phyloP scores from a whole-genome alignment of 2,113 vertebrate species.

The Pelodiscus sinensis region DNA sequence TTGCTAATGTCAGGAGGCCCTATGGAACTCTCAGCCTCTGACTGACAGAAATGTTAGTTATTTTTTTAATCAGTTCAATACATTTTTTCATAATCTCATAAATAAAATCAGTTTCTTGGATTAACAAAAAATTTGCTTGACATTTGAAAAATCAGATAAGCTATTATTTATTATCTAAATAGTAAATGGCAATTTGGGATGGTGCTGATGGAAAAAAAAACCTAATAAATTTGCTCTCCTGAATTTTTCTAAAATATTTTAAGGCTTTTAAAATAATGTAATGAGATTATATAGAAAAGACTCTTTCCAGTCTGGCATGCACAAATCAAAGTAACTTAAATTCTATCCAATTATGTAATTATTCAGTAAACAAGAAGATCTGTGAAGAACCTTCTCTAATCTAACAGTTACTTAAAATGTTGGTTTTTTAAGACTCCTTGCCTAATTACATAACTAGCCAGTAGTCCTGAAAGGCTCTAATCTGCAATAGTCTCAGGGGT shows the following conservation, averaged over 20 bases:
- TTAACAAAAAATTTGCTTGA: slow-evolving; percentile 46
- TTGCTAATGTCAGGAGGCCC: background rate
- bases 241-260: slow-evolving; percentile 2
- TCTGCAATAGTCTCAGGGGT: slow-evolving; percentile 17
- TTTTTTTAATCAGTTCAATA: slow-evolving; percentile 10
- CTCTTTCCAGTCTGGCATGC: background rate
- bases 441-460: slow-evolving; percentile 52
- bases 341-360: slow-evolving; percentile 25
- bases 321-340: background rate
- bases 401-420: background rate
- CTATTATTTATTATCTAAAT: slow-evolving; percentile 41
- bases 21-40: background rate
- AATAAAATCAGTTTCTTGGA: slow-evolving; percentile 23
- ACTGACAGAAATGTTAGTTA: background rate
- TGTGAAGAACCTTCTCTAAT: background rate
- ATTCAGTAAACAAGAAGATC: background rate
- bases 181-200: slow-evolving; percentile 34
- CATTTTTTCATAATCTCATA: slow-evolving; percentile 7
- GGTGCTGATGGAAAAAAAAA: background rate
- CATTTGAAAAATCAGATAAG: too few relatives aligned
- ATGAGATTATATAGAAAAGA: background rate
- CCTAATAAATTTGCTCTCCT: slow-evolving; percentile 27
- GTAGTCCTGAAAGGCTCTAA: slow-evolving; percentile 16
- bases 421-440: slow-evolving; percentile 21
- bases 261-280: background rate